phyloP scores from a whole-genome alignment of 2,113 vertebrate genomes.

The Rynchops niger region DNA sequence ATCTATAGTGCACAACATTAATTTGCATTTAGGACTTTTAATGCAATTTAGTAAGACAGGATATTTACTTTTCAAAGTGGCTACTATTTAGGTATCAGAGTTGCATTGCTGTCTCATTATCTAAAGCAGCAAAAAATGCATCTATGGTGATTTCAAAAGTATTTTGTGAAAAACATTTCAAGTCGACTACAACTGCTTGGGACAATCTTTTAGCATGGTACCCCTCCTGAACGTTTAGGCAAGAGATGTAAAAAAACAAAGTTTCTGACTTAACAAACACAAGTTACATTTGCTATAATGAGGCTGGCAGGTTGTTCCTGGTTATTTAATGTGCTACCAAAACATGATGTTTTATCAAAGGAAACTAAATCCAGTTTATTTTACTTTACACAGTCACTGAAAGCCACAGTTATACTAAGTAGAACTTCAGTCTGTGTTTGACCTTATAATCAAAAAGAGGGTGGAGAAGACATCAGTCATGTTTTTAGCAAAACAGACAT shows the following conservation, averaged over 20 bases:
- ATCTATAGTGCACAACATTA: background rate
- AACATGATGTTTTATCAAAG: background rate
- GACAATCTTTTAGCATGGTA: background rate
- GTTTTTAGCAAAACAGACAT: background rate
- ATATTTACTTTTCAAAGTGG: background rate
- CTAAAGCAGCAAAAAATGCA: background rate
- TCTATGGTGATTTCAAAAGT: background rate
- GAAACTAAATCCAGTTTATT: background rate
- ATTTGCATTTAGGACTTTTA: background rate
- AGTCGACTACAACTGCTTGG: background rate
- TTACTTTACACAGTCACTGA: background rate
- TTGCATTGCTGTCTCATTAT: background rate
- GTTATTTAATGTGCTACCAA: background rate
- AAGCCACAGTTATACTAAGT: background rate
- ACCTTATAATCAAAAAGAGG: background rate
- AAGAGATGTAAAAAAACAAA: background rate
- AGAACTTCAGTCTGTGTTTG: background rate
- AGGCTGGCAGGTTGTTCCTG: background rate
- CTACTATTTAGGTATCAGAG: background rate
- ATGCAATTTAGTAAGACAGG: background rate
- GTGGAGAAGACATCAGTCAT: background rate
- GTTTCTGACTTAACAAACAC: background rate
- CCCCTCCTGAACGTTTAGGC: background rate
- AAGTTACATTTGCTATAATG: background rate
- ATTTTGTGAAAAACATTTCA: background rate